Percentiles rank a stretch among this genome's conserved stretches.
Evolutionary conservation across 37 sponge, comb jelly and placozoan species (phyloP).

Genomic region (Mnemiopsis leidyi): DNA sequence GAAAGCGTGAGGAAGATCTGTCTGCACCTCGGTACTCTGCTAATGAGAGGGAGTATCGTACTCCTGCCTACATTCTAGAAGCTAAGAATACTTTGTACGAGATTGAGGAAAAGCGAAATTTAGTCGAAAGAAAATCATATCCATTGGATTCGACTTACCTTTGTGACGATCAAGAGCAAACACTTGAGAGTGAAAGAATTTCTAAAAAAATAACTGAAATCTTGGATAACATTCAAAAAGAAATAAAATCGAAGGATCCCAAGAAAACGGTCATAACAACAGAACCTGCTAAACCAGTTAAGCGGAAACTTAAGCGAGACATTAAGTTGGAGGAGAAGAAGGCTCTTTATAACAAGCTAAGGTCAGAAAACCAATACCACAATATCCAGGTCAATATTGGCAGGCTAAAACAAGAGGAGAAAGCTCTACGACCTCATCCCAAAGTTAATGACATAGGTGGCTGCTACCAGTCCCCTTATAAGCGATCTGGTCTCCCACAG

Average conservation of each 20-base stretch:
- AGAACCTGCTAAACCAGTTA: neutral
- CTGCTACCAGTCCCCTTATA: neutral
- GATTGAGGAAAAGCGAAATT: neutral
- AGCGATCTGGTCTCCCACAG: neutral
- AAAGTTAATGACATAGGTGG: neutral
- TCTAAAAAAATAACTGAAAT: neutral
- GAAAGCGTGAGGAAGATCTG: neutral
- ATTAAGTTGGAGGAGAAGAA: conserved; percentile 15
- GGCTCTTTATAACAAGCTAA: neutral
- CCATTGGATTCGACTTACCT: neutral
- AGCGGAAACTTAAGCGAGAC: neutral
- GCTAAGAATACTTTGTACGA: conserved; percentile 2
- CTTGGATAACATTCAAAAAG: conserved; percentile 25
- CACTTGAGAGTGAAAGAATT: neutral
- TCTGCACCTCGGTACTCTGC: neutral
- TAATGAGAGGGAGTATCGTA: neutral
- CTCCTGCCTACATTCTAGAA: conserved; percentile 25
- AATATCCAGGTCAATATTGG: neutral
- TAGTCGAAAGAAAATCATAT: neutral
- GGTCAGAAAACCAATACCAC: conserved; percentile 17
- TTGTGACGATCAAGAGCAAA: neutral
- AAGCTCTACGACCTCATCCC: neutral
- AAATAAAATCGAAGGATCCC: neutral
- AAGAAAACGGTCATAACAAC: neutral
- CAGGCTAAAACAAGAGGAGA: neutral